These are phyloP conservation scores for Pyrgus malvae DNA, from an alignment of 2,888 invertebrate genomes.

Conservation along the genomic window DNA sequence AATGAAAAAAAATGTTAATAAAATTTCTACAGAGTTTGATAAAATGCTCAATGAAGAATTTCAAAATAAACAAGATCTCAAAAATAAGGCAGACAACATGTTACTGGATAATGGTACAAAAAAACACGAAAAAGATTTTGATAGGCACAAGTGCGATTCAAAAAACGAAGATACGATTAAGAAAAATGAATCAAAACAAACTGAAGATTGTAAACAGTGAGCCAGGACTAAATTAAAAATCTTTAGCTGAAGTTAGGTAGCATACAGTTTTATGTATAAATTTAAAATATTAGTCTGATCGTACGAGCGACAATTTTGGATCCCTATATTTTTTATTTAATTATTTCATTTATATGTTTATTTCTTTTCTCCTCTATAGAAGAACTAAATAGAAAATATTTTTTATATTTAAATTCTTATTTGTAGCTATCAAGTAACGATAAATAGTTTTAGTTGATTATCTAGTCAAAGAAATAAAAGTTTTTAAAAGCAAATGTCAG, in stretches of 20 bases:
- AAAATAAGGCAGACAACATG: conserved; percentile 49
- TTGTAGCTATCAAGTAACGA: conserved; percentile 20
- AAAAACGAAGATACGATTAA: conserved; percentile 52
- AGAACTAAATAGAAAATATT: too few relatives aligned
- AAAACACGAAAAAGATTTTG: conserved; percentile 52
- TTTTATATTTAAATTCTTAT: conserved; percentile 21
- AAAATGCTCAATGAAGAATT: conserved; percentile 69
- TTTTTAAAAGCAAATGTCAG: conserved; percentile 70
- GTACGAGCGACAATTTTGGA: conserved; percentile 15
- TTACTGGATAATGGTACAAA: conserved; percentile 44
- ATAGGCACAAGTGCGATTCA: conserved; percentile 42
- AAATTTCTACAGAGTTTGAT: conserved; percentile 72
- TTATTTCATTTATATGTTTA: conserved; percentile 47
- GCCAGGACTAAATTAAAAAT: not conserved
- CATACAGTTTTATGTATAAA: not conserved
- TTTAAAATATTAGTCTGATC: not conserved
- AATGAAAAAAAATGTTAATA: conserved; percentile 73
- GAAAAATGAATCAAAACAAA: conserved; percentile 48
- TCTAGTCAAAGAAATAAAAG: conserved; percentile 62
- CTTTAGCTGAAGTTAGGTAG: not conserved
- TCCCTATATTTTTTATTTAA: conserved; percentile 41
- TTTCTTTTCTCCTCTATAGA: conserved; percentile 19
- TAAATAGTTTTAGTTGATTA: conserved; percentile 49
- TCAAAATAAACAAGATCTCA: conserved; percentile 60
- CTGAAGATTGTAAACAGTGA: conserved; percentile 55